Evolutionary conservation across 2,113 vertebrate species (phyloP).

Genomic region (Enhydra lutris): DNA sequence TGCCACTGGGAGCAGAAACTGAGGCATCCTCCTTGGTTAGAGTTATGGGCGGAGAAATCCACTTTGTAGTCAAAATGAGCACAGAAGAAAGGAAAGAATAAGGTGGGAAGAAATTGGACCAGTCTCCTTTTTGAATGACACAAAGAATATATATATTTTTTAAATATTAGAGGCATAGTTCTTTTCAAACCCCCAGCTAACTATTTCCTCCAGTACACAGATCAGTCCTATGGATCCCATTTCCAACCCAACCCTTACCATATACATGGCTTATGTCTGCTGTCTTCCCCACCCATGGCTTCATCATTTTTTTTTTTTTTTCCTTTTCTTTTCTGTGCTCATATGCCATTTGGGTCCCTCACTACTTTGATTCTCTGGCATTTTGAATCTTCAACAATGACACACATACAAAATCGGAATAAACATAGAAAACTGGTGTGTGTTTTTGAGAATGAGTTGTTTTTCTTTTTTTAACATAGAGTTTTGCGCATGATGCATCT

Average conservation of each 20-base stretch:
- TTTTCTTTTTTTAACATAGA: background rate
- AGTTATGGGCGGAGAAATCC: background rate
- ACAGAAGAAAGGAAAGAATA: conserved; percentile 22
- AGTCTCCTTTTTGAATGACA: background rate
- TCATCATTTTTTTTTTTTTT: background rate
- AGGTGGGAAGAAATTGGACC: background rate
- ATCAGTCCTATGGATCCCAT: rapidly evolving
- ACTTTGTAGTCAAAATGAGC: conserved; percentile 37
- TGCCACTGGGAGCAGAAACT: conserved; percentile 29
- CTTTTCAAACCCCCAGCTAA: background rate
- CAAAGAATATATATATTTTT: conserved; percentile 13
- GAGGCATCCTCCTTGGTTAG: background rate
- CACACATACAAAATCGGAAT: background rate
- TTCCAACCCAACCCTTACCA: rapidly evolving
- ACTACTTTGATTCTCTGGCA: background rate
- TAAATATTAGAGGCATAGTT: background rate
- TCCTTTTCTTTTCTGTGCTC: background rate
- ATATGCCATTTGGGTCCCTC: background rate
- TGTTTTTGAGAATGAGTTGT: background rate
- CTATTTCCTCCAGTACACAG: background rate
- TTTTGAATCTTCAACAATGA: background rate
- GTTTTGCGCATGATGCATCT: background rate
- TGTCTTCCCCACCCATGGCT: background rate
- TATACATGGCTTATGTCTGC: rapidly evolving
- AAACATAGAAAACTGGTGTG: background rate